phyloP scores from a whole-genome alignment of 2,113 vertebrate genomes.

The Eupsittula cactorum region DNA sequence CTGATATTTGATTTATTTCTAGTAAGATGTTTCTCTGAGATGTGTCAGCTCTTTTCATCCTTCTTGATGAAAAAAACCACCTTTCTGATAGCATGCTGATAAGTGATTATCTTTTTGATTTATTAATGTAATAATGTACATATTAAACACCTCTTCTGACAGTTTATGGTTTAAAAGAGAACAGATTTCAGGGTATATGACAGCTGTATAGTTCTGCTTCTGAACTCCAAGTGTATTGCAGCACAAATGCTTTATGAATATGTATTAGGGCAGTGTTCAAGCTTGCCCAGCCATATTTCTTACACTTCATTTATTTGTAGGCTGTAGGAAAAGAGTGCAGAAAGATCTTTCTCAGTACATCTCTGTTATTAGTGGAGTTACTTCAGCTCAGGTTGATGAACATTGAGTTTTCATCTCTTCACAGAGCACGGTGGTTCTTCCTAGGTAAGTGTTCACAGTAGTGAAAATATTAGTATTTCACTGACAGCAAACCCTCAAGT shows the following conservation, averaged over 20 bases:
- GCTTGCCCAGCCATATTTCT: not conserved
- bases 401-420: not conserved
- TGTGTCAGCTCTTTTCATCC: not conserved
- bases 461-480: not conserved
- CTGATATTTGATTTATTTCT: not conserved
- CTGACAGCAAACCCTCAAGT: not conserved
- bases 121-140: not conserved
- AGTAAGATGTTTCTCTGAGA: not conserved
- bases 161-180: not conserved
- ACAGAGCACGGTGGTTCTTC: not conserved
- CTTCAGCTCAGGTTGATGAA: not conserved
- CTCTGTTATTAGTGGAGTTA: not conserved
- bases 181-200: not conserved
- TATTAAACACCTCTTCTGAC: not conserved
- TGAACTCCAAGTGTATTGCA: not conserved
- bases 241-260: not conserved
- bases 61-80: not conserved
- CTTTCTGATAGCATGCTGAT: not conserved
- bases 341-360: not conserved
- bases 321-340: not conserved
- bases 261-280: not conserved
- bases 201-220: not conserved
- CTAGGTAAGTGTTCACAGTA: not conserved
- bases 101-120: not conserved
- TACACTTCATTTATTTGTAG: not conserved